Base-by-base conservation (phyloP, 1,140 invertebrate genomes). In the Danaus plexippus region DNA sequence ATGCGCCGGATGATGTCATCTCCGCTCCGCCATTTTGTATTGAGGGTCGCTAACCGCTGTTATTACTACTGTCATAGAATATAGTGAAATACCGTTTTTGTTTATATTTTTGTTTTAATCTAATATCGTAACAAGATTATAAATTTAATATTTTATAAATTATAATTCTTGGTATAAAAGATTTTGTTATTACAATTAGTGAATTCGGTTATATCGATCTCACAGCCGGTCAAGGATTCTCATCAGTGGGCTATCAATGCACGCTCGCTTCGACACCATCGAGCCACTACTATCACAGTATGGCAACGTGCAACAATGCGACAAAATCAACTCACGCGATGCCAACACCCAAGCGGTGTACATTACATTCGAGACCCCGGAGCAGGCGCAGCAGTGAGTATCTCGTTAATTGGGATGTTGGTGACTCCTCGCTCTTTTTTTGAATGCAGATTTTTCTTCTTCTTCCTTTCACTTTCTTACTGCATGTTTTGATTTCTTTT, bases 311-410 rank as follows among this genome's bases (percentile, higher is more conserved):
- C 92, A 94, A 77, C 92, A 93, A 81, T 93, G 93, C 88, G 95
- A 97, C 88, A 95, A 94, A 87, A 89, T 93, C 68, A 90, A 90
- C 73, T 91, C 92, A 77, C 92, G 93, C 78, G 94, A 95, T 88
- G 90, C 92, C 69, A 92, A 90, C 85, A 91, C 92, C 70, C 92
- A 94, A 88, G 91, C 91, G 67, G 90, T 95, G 68, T 92, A 93
- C 88, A 92, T 96, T 80, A 95, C 92, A 77, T 97, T 94, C 90
- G 94, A 96, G 88, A 94, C 91, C 69, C 90, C 91, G 79, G 95
- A 96, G 76, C 92, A 95, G 89, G 95, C 95, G 81, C 94, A 95
- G 89, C 92, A 93, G 95, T 96, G 89, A 93, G 94, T 94, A 88
- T 77, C 15, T 15, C 15, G 15, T 15, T 15, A 15, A 15, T 15